These are phyloP conservation scores for Rhinophrynus dorsalis DNA, from an alignment of 2,797 vertebrate species.

Conservation along the genomic window DNA sequence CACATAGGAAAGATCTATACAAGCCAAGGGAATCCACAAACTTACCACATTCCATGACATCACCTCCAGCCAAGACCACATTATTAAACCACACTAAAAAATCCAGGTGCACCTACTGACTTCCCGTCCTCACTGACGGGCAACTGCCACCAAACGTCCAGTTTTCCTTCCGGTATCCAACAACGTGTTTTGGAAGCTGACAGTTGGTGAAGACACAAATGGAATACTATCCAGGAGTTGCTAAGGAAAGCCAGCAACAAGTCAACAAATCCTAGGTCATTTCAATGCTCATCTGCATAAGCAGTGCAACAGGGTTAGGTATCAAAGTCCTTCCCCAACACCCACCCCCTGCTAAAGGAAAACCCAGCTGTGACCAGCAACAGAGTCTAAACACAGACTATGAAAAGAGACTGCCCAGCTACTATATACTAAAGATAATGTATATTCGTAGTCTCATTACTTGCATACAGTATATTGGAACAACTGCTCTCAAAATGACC, in stretches of 20 bases:
- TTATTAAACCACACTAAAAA: not conserved
- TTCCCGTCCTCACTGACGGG: not conserved
- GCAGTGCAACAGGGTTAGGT: not conserved
- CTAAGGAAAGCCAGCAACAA: slow-evolving; percentile 30
- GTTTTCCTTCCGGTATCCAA: not conserved
- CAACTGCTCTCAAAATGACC: no score
- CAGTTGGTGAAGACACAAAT: slow-evolving; percentile 16
- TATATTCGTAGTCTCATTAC: no score
- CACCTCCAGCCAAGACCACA: slow-evolving; percentile 43
- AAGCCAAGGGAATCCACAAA: not conserved
- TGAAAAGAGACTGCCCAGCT: no score
- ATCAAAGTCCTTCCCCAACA: not conserved
- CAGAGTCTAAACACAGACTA: no score
- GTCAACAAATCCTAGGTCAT: slow-evolving; percentile 17
- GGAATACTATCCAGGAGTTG: slow-evolving; percentile 2
- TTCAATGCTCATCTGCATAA: not conserved
- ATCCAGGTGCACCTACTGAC: not conserved
- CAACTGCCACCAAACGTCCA: not conserved
- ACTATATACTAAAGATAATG: no score
- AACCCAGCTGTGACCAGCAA: not conserved
- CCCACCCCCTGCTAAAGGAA: not conserved
- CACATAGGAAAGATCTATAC: no score
- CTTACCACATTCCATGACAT: slow-evolving; percentile 35
- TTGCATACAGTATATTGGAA: no score
- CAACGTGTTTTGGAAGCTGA: not conserved